Percentiles rank a stretch among this genome's conserved stretches.
Evolutionary conservation across 2,113 vertebrate genomes (phyloP).

Genomic region (Etheostoma spectabile): DNA sequence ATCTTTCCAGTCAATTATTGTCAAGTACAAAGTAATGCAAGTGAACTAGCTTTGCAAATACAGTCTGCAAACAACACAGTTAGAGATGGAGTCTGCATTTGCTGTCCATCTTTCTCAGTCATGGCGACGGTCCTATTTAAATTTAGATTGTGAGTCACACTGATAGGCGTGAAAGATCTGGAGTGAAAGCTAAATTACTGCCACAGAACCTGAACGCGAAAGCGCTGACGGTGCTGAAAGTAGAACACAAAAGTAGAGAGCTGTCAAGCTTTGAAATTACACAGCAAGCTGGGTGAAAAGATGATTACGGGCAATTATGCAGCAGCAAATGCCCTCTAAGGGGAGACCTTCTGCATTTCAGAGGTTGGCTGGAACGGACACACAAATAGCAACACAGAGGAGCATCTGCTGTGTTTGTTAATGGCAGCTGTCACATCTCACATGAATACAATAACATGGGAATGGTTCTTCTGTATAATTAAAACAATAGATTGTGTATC

Average conservation of each 20-base stretch:
- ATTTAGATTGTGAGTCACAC: conserved; percentile 60
- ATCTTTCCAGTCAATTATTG: neutral
- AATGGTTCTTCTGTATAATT: neutral
- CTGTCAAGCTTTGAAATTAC: conserved; percentile 73
- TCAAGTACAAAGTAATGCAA: neutral
- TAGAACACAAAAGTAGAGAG: conserved; percentile 66
- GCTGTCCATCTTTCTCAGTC: conserved; percentile 23
- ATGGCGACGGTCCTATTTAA: conserved; percentile 43
- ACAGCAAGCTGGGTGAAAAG: conserved; percentile 61
- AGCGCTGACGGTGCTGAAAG: conserved; percentile 70
- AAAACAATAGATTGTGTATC: neutral
- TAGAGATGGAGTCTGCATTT: neutral
- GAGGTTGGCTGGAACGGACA: conserved; percentile 42
- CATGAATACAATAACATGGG: neutral
- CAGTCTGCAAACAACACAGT: neutral
- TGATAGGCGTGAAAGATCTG: conserved; percentile 61
- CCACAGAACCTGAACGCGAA: conserved; percentile 62
- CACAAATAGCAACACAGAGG: conserved; percentile 11
- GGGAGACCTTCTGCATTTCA: conserved; percentile 53
- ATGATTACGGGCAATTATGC: conserved; percentile 79
- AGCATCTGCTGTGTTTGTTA: conserved; percentile 38
- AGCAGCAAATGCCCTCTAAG: conserved; percentile 56
- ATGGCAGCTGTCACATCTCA: neutral
- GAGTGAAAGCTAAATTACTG: conserved; percentile 71
- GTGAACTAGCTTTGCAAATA: neutral